Evolutionary conservation across 2,888 invertebrate genomes (phyloP), one percentile per base, ranked within the genome.

Genomic region (Thera obeliscata): DNA sequence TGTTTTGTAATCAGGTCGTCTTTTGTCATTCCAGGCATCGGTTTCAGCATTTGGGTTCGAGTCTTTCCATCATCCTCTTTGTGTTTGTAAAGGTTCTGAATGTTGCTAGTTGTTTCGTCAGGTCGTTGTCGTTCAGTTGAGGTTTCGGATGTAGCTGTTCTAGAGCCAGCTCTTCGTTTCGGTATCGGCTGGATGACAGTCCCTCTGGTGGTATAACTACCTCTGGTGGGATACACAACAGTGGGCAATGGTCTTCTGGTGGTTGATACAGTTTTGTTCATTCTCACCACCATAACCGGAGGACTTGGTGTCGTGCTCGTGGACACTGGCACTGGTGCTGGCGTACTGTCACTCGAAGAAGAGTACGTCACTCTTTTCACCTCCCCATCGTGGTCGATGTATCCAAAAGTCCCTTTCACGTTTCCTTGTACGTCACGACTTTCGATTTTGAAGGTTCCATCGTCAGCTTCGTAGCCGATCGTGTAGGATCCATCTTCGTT

Each of bases 401-500:
- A 97, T 55, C 97, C 97, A 81, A 97, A 97, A 61, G 97, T 97
- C 52, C 97, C 97, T 86, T 97, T 97, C 72, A 97, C 96, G 84
- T 97, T 96, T 7, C 97, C 97, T 70, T 95, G 90, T 58, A 96
- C 96, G 86, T 97, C 97, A 71, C 97, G 93, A 79, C 96, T 97
- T 89, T 97, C 97, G 67, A 97, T 97, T 92, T 97, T 97, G 86
- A 97, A 97, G 0, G 97, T 96, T 3, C 97, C 97, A 85, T 97
- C 97, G 59, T 96, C 97, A 2, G 97, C 97, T 89, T 97, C 97
- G 81, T 97, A 97, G 0, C 97, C 97, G 72, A 96, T 96, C 0
- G 97, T 97, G 81, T 97, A 97, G 0, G 97, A 97, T 41, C 97
- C 97, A 82, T 97, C 97, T 61, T 96, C 96, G 83, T 97, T 97